Conservation (phyloP, 2,888 invertebrate genomes). For the Apocheima hispidaria region DNA sequence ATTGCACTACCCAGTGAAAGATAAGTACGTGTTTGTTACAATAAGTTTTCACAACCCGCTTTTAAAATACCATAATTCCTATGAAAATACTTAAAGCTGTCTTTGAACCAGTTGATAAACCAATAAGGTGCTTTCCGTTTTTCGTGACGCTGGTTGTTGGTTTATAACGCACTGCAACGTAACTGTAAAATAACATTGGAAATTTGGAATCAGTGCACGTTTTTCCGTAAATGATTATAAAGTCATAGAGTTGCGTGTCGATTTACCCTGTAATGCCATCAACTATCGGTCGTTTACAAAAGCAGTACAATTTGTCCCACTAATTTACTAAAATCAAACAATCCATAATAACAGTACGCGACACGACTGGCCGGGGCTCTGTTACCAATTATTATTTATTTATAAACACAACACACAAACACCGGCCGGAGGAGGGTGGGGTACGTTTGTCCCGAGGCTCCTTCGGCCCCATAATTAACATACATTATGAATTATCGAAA, state of each 20-base stretch:
- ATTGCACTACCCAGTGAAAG: background rate
- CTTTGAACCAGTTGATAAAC: too few species aligned
- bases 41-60: too few species aligned
- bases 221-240: conserved; percentile 15
- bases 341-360: conserved; percentile 44
- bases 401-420: conserved; percentile 56
- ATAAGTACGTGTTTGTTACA: too few species aligned
- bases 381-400: conserved; percentile 62
- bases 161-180: background rate
- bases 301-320: conserved; percentile 27
- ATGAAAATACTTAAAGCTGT: too few species aligned
- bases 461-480: conserved; percentile 80
- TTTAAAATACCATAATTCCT: too few species aligned
- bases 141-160: background rate
- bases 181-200: background rate
- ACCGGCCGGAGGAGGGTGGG: conserved; percentile 49
- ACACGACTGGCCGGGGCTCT: conserved; percentile 50
- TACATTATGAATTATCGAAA: conserved; percentile 85
- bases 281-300: conserved; percentile 7
- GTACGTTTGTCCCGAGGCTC: conserved; percentile 67
- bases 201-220: conserved; percentile 20
- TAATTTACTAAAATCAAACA: conserved; percentile 50
- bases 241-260: conserved; percentile 27
- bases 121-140: too few species aligned
- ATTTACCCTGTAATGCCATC: conserved; percentile 1